Conservation (phyloP, 1,140 invertebrate genomes). For the Delia radicum region DNA sequence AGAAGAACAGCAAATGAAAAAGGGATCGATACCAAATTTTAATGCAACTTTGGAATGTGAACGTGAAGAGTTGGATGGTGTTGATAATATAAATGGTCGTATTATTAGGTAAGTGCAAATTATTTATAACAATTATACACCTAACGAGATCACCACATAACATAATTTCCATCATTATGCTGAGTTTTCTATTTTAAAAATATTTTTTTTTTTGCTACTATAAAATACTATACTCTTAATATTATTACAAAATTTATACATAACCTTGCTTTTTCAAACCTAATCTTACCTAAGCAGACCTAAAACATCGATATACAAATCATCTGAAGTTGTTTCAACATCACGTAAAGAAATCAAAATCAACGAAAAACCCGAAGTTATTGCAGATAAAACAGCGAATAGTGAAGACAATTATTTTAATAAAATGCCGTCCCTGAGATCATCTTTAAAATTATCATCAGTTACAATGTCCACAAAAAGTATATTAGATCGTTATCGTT, state of each 20-base stretch:
- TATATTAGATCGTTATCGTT: constrained; percentile 40
- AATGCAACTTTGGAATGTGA: not conserved
- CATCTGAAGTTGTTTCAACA: not conserved
- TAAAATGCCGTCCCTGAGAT: not conserved
- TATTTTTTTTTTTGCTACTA: not conserved
- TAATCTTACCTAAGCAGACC: not conserved
- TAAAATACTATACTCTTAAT: no score
- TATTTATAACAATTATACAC: not conserved
- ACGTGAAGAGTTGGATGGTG: not conserved
- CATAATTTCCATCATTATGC: not conserved
- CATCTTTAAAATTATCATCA: not conserved
- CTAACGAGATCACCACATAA: not conserved
- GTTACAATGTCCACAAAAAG: constrained; percentile 42
- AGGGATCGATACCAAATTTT: not conserved
- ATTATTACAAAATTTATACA: no score
- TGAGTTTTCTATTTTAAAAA: not conserved
- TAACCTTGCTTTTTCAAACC: not conserved
- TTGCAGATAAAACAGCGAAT: not conserved
- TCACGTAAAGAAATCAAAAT: not conserved
- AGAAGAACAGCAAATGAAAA: constrained; percentile 42
- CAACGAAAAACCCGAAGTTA: not conserved
- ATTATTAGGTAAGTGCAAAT: not conserved
- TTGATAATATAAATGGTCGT: not conserved
- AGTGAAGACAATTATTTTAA: not conserved
- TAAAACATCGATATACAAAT: not conserved